phyloP scores from a whole-genome alignment of 2,888 invertebrate genomes.

The Brenthis ino region DNA sequence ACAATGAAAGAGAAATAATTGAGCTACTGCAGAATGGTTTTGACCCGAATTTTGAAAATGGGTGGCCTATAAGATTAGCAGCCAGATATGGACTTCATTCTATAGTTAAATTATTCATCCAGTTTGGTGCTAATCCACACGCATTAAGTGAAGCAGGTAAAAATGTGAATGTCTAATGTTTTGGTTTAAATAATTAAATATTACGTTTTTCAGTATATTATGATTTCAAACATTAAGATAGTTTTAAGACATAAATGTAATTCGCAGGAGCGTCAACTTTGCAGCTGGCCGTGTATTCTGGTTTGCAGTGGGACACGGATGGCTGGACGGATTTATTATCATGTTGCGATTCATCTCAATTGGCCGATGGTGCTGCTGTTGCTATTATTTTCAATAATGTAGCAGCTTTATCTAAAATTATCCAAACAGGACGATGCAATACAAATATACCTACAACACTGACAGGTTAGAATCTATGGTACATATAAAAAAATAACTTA shows the following conservation, averaged over 20 bases:
- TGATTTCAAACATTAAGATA: not conserved
- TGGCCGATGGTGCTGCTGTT: conserved; percentile 76
- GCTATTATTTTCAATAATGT: conserved; percentile 71
- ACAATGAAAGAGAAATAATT: conserved; percentile 55
- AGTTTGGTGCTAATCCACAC: conserved; percentile 72
- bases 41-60: conserved; percentile 69
- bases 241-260: conserved; percentile 1
- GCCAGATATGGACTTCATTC: conserved; percentile 63
- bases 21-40: conserved; percentile 61
- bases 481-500: too few species aligned
- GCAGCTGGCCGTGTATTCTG: conserved; percentile 72
- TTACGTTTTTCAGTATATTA: not conserved
- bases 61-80: conserved; percentile 73
- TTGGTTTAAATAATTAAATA: not conserved
- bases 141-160: conserved; percentile 69
- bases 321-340: conserved; percentile 68
- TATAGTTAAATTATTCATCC: conserved; percentile 62
- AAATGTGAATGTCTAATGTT: conserved; percentile 21
- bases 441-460: conserved; percentile 70
- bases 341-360: conserved; percentile 73
- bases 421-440: conserved; percentile 72
- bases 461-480: conserved; percentile 58
- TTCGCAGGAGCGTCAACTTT: conserved; percentile 71
- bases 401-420: conserved; percentile 62
- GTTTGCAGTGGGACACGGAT: conserved; percentile 63